Evolutionary conservation across 1,140 invertebrate species (phyloP), one percentile per base, ranked within the genome.

Genomic region (Drosophila pachea): DNA sequence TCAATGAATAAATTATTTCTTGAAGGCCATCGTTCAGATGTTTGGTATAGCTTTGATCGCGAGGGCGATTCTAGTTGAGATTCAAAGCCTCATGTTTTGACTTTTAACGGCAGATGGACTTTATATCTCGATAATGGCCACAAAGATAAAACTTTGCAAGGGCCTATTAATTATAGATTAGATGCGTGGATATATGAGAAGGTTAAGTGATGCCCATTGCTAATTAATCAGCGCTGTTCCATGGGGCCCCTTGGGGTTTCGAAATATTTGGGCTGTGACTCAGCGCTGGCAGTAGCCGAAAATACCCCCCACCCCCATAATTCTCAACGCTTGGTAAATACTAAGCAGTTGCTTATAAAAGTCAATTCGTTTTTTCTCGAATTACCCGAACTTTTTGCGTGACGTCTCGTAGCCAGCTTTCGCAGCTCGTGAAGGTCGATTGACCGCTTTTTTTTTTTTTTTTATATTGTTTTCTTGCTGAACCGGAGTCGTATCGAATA

Each of bases 21-120:
- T 74, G 63, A 78, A 82, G 78, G 78, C 60, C 74, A 71, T 81
- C n/a, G n/a, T n/a, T n/a, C 59, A 73, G 9, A 67, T 40, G 67
- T 58, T 52, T 69, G 71, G 66, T 12, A 4, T 45, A 43, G 12
- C 7, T 16, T 22, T 59, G 47, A 86, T 84, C 73, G 73, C 66
- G 52, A 42, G 40, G 38, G 55, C 55, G 56, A 84, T 83, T 83
- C 79, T 86, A 74, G 76, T 61, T 73, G 65, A 53, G 47, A 75
- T 78, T 64, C 64, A 60, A 58, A 59, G 64, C 50, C 62, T 68
- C 73, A 54, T 52, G 48, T 45, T 52, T 53, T 53, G 56, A 36
- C 60, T 42, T 52, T 49, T 43, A 58, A 58, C 55, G 55, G 55
- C 29, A 55, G 16, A 47, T 54, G 54, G 48, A 77, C 56, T 65